Percentiles rank a stretch among this genome's conserved stretches.
Conservation (phyloP, 2,888 invertebrate genomes). For the Acleris literana region DNA sequence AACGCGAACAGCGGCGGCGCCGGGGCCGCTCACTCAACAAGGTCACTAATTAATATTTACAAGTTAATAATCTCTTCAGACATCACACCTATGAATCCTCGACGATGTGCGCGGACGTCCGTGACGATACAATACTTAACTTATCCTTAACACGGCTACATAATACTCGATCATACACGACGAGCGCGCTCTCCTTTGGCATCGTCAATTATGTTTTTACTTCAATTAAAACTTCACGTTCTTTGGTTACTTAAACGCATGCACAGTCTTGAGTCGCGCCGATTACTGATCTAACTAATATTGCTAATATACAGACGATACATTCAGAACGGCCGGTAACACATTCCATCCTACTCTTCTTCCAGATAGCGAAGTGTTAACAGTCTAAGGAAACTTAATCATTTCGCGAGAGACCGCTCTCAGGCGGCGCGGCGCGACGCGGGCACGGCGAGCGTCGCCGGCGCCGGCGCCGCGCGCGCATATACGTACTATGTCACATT, state of each 20-base stretch:
- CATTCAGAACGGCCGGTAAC: slow-evolving; percentile 12
- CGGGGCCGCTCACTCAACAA: slow-evolving; percentile 22
- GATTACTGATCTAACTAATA: slow-evolving; percentile 30
- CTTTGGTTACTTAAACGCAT: slow-evolving; percentile 32
- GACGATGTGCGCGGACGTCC: slow-evolving; percentile 3
- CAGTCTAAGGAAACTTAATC: too few relatives aligned
- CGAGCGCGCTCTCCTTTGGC: slow-evolving; percentile 24
- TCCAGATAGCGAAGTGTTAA: slow-evolving; percentile 32
- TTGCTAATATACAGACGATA: slow-evolving; percentile 28
- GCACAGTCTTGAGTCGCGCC: slow-evolving; percentile 32
- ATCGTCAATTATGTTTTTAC: slow-evolving; percentile 1
- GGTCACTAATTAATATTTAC: slow-evolving; percentile 31
- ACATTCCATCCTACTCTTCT: background rate
- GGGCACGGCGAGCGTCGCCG: too few relatives aligned
- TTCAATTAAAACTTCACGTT: slow-evolving; percentile 11
- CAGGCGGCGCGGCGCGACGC: slow-evolving; percentile 30
- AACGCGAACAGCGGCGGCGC: slow-evolving; percentile 2
- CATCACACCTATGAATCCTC: slow-evolving; percentile 18
- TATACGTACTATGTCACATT: slow-evolving; percentile 15
- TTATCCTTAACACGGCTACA: slow-evolving; percentile 13
- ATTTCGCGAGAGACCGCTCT: too few relatives aligned
- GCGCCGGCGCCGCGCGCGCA: slow-evolving; percentile 40
- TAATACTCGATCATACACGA: slow-evolving; percentile 13
- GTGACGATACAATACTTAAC: background rate
- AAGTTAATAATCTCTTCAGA: slow-evolving; percentile 25